Evolutionary conservation across 2,797 vertebrate genomes (phyloP), one percentile per base, ranked within the genome.

Genomic region (Falco concolor): DNA sequence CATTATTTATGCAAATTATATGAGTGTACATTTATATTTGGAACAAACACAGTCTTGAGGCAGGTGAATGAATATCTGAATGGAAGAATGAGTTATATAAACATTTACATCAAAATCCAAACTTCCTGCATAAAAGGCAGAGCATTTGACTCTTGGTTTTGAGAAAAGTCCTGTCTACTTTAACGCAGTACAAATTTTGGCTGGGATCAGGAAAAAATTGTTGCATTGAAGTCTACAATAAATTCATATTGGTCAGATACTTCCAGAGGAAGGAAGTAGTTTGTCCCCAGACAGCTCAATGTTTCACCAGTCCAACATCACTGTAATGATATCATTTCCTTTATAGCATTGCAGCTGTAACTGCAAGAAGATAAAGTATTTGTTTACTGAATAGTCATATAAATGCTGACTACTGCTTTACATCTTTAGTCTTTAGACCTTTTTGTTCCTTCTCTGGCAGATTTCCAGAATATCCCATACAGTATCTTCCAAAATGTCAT

Each of bases 201-300:
- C 17, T 1, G 0, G 30, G 12, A 1, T 47, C 4, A 20, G 45
- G 34, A 50, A 76, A 84, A 70, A 60, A n/a, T 1, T 30, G 2
- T 42, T 61, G 1, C 5, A 32, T 14, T 56, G 36, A 92, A 70
- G 14, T 18, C 57, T 73, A 22, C 7, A 84, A 5, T 28, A 87
- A 72, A 52, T 64, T 87, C 16, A 7, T 75, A 5, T 59, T 47
- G n/a, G 23, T 81, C 28, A 53, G 4, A 32, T 44, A 9, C 2
- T 94, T 86, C 44, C 44, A 92, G 2, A 40, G 11, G 25, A 72
- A 87, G 63, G 44, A 92, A 85, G 23, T 24, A 12, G 8, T 40
- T 80, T 86, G 14, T 75, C 52, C 42, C 42, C 12, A 72, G 21
- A 52, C 8, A 75, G 2, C 11, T 75, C 49, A 40, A 15, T 61